Evolutionary conservation across 2,888 invertebrate species (phyloP).

Genomic region (Agrypnus murinus): DNA sequence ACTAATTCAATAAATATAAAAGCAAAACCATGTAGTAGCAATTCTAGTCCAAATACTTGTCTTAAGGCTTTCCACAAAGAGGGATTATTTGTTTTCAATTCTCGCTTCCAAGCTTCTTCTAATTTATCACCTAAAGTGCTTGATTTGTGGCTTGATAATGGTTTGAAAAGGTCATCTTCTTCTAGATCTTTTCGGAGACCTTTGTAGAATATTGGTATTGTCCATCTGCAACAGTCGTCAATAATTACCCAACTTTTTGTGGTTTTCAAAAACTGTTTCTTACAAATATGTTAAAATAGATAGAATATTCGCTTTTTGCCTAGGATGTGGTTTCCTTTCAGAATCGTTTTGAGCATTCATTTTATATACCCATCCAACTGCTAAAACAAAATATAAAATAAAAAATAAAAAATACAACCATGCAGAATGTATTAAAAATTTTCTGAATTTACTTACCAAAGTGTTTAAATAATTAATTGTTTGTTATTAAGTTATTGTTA

Average conservation of each 20-base stretch:
- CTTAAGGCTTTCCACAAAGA: conserved; percentile 59
- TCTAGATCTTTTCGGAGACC: conserved; percentile 71
- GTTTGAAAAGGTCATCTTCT: conserved; percentile 72
- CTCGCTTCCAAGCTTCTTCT: conserved; percentile 71
- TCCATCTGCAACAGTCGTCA: conserved; percentile 69
- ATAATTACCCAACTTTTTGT: background rate
- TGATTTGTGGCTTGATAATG: conserved; percentile 77
- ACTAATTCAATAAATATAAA: conserved; percentile 54
- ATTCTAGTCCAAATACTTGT: conserved; percentile 59
- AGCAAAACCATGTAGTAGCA: conserved; percentile 55
- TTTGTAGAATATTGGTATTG: conserved; percentile 70
- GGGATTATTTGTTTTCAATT: conserved; percentile 52
- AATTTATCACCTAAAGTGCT: conserved; percentile 76
- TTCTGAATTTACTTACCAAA: too few species aligned
- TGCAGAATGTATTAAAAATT: too few species aligned
- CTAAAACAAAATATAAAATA: too few species aligned
- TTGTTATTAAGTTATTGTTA: background rate
- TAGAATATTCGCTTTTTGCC: conserved; percentile 17
- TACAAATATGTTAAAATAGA: conserved; percentile 35
- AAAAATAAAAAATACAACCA: background rate
- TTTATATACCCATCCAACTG: background rate
- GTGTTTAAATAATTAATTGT: too few species aligned
- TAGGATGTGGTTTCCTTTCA: conserved; percentile 13
- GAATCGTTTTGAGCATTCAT: background rate
- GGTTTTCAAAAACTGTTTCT: background rate